These are phyloP conservation scores for Musca domestica DNA, from an alignment of 1,140 invertebrate species.

Conservation along the genomic window DNA sequence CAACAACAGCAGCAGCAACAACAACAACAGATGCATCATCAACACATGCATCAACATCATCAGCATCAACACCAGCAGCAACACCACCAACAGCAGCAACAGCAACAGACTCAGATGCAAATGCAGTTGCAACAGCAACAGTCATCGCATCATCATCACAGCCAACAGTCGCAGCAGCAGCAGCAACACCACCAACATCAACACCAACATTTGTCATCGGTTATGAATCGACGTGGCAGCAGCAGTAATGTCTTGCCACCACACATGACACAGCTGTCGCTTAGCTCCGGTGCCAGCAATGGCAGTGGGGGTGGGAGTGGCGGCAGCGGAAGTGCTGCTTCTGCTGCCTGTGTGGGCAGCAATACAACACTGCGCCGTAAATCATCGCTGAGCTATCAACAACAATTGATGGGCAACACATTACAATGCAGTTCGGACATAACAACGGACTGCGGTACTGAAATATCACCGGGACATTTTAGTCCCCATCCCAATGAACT, in stretches of 20 bases:
- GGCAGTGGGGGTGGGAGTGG: too few species aligned
- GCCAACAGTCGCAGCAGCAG: background rate
- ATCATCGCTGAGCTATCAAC: slow-evolving; percentile 5
- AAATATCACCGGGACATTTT: slow-evolving; percentile 29
- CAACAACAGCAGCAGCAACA: too few species aligned
- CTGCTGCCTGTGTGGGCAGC: background rate
- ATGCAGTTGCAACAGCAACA: background rate
- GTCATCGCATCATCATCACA: background rate
- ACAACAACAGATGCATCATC: too few species aligned
- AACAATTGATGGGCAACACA: background rate
- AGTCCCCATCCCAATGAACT: slow-evolving; percentile 42
- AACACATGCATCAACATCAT: too few species aligned
- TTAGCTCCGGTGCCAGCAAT: too few species aligned
- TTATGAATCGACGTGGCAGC: background rate
- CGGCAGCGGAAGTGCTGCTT: background rate
- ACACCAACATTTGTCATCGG: background rate
- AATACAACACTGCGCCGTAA: background rate
- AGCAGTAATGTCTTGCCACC: background rate
- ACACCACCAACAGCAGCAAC: background rate
- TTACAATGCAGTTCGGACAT: slow-evolving; percentile 2
- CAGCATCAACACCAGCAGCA: background rate
- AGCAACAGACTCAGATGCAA: background rate
- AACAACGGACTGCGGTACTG: background rate
- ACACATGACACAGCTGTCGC: slow-evolving; percentile 1
- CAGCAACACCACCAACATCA: slow-evolving; percentile 2